A percentile compares a stretch with the other conserved stretches of the same genome.
phyloP scores from a whole-genome alignment of 2,888 invertebrate genomes.

The Trichogramma evanescens region DNA sequence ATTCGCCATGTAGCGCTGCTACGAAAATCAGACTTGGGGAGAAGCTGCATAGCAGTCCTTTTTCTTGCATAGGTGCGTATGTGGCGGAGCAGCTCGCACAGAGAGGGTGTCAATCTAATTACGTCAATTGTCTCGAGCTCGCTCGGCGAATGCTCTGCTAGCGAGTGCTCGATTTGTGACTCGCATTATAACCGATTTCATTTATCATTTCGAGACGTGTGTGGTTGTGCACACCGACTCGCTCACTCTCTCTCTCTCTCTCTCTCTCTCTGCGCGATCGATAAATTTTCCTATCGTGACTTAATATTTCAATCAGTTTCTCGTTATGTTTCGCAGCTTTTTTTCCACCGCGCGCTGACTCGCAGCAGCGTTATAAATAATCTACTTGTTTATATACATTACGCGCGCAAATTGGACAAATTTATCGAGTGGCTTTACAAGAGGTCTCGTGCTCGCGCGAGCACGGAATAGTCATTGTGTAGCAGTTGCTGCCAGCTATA shows the following conservation, averaged over 20 bases:
- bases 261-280: conserved; percentile 7
- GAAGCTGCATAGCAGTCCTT: not conserved
- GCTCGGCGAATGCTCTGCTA: conserved; percentile 21
- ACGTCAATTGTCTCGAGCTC: conserved; percentile 43
- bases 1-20: conserved; percentile 46
- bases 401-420: not conserved
- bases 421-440: conserved; percentile 2
- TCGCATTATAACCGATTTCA: conserved; percentile 10
- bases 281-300: conserved; percentile 9
- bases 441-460: not conserved
- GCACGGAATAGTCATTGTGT: not conserved
- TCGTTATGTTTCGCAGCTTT: not conserved
- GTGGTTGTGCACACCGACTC: not conserved
- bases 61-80: not conserved
- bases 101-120: conserved; percentile 47
- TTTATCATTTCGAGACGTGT: conserved; percentile 14
- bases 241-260: conserved; percentile 1
- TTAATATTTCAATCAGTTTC: conserved; percentile 16
- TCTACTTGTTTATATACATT: not conserved
- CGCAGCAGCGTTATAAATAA: not conserved
- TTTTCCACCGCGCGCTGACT: not conserved
- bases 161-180: conserved; percentile 42
- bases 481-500: too few species aligned
- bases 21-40: too few species aligned
- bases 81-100: conserved; percentile 28